Evolutionary conservation across 2,113 vertebrate genomes (phyloP), one percentile per base, ranked within the genome.

Genomic region (Rousettus leschenaultii): DNA sequence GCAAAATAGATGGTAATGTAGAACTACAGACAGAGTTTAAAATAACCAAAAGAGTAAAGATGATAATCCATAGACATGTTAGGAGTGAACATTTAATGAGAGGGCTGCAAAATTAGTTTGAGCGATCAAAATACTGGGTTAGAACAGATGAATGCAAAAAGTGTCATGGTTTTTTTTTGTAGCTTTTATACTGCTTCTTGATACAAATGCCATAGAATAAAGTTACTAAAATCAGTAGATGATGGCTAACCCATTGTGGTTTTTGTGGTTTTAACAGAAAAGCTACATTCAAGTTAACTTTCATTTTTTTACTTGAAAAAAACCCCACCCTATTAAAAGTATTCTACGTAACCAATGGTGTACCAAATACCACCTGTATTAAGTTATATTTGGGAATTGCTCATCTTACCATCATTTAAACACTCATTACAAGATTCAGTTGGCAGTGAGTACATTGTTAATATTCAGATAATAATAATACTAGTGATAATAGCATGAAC

Each of bases 221-320:
- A 73, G 53, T 63, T 16, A 78, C 74, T 82, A 74, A 89, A 65
- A 88, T 74, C 14, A 59, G 3, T 65, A 26, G 45, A 71, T 82
- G 53, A 65, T 77, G 18, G 57, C 30, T 80, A 77, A 59, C 7
- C 14, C 21, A 59, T 48, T 89, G 40, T 79, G 18, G 12, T 4
- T 55, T 86, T 68, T 63, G n/a, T 13, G 28, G 1, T 84, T 97
- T 86, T 78, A 73, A 85, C 45, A 57, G 61, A 63, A 82, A 43
- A 91, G 38, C 80, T 86, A 51, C 43, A 71, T 63, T 75, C 79
- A 82, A 53, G 19, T 89, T 78, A 59, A 68, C 48, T 73, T 89
- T 45, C 9, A 16, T 43, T 73, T 95, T 75, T 92, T 91, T 33
- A 77, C 73, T 55, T 93, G 63, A 85, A 57, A 96, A 85, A 43